Percentiles rank a stretch among this genome's conserved stretches.
These are phyloP conservation scores for Erpetoichthys calabaricus DNA, from an alignment of 2,797 vertebrate genomes.

Conservation along the genomic window DNA sequence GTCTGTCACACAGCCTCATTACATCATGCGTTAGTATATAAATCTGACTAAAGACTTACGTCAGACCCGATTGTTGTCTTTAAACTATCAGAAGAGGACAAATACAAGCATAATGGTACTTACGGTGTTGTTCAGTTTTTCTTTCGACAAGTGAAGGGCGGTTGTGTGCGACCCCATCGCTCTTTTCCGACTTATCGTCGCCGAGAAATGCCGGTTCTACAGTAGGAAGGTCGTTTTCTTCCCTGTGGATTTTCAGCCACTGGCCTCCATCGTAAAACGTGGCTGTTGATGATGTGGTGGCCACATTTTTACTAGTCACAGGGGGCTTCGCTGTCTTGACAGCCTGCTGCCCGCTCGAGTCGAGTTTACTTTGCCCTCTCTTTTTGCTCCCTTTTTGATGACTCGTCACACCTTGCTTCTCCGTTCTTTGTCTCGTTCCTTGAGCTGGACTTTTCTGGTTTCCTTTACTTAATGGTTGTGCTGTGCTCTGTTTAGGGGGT, in stretches of 20 bases:
- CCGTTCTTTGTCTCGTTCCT: too few species aligned
- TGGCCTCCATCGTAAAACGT: background rate
- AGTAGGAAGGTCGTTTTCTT: constrained; percentile 5
- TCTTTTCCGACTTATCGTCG: background rate
- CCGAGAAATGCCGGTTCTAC: background rate
- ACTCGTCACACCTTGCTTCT: background rate
- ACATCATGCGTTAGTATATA: too few species aligned
- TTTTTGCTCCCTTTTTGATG: background rate
- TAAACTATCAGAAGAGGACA: too few species aligned
- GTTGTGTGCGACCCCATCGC: background rate
- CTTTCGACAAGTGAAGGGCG: background rate
- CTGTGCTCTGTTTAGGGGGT: background rate
- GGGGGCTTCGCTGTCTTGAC: accelerated
- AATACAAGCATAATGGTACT: background rate
- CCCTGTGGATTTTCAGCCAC: background rate
- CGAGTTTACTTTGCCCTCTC: background rate
- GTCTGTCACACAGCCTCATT: too few species aligned
- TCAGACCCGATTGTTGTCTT: too few species aligned
- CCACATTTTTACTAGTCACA: background rate
- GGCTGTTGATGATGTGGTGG: constrained; percentile 1
- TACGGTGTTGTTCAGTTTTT: background rate
- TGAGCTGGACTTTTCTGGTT: background rate
- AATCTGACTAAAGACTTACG: too few species aligned
- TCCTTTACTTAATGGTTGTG: background rate
- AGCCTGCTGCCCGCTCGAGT: accelerated